phyloP scores from a whole-genome alignment of 2,888 invertebrate species.

The Seira musarum region DNA sequence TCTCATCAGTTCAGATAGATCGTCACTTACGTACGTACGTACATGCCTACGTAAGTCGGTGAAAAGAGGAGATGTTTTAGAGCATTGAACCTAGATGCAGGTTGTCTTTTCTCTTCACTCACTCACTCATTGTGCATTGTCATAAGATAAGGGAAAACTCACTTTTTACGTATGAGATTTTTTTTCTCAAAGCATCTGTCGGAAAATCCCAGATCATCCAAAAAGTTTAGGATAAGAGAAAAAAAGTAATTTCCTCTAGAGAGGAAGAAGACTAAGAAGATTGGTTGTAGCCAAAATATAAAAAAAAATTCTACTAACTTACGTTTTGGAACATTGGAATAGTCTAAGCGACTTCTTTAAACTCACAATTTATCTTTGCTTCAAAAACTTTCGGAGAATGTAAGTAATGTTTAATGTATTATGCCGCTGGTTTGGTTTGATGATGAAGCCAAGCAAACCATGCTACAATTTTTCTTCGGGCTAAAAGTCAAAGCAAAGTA shows the following conservation, averaged over 20 bases:
- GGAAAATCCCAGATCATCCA: conserved; percentile 58
- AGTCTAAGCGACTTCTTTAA: not conserved
- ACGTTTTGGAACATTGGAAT: not conserved
- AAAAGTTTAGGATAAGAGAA: conserved; percentile 24
- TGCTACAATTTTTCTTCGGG: not conserved
- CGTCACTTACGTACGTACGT: too few relatives aligned
- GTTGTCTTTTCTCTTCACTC: conserved; percentile 34
- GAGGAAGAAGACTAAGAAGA: not conserved
- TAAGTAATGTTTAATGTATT: too few relatives aligned
- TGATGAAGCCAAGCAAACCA: not conserved
- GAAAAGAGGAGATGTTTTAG: conserved; percentile 4
- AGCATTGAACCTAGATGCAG: conserved; percentile 56
- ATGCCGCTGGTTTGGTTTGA: not conserved
- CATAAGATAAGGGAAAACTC: conserved; percentile 23
- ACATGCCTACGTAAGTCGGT: too few relatives aligned
- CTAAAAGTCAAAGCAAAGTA: not conserved
- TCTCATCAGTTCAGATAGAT: not conserved
- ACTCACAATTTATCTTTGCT: not conserved
- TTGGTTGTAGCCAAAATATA: not conserved
- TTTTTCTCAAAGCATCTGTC: conserved; percentile 43
- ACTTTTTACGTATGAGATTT: conserved; percentile 6
- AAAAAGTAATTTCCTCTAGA: conserved; percentile 35
- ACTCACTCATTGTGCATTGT: conserved; percentile 18
- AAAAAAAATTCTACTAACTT: not conserved
- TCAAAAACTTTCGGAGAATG: too few relatives aligned